Percentiles rank a stretch among this genome's conserved stretches.
These are phyloP conservation scores for Oxytorus armatus DNA, from an alignment of 2,888 invertebrate genomes.

Conservation along the genomic window DNA sequence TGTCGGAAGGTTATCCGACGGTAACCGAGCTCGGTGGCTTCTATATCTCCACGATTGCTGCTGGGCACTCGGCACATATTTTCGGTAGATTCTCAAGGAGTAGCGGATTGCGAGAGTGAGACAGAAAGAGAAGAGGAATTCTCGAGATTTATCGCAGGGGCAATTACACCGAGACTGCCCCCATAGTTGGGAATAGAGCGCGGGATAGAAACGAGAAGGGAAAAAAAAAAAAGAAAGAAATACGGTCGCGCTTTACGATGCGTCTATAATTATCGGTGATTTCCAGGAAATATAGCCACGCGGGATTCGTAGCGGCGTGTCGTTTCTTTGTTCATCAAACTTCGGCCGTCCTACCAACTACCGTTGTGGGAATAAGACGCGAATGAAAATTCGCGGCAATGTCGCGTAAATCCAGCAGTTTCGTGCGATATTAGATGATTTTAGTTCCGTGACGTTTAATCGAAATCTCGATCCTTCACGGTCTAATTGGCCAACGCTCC, in stretches of 20 bases:
- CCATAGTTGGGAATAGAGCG: slow-evolving; percentile 27
- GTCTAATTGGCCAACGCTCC: slow-evolving; percentile 61
- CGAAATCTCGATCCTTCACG: slow-evolving; percentile 54
- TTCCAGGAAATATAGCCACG: slow-evolving; percentile 67
- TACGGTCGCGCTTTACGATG: slow-evolving; percentile 63
- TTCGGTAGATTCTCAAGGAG: slow-evolving; percentile 55
- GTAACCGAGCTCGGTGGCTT: slow-evolving; percentile 47
- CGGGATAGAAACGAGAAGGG: slow-evolving; percentile 44
- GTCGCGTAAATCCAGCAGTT: slow-evolving; percentile 66
- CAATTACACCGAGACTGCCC: slow-evolving; percentile 58
- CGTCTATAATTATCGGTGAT: slow-evolving; percentile 73
- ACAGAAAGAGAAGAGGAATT: slow-evolving; percentile 44
- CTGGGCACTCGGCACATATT: slow-evolving; percentile 30
- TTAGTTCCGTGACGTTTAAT: slow-evolving; percentile 62
- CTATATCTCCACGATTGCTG: slow-evolving; percentile 30
- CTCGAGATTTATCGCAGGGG: slow-evolving; percentile 66
- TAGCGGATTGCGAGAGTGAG: slow-evolving; percentile 30
- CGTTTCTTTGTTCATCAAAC: slow-evolving; percentile 60
- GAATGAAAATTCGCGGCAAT: slow-evolving; percentile 16
- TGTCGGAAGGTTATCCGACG: slow-evolving; percentile 14
- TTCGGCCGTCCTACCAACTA: neutral
- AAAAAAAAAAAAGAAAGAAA: slow-evolving; percentile 22
- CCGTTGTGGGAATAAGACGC: slow-evolving; percentile 38
- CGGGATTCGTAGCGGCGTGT: slow-evolving; percentile 60
- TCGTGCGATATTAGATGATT: slow-evolving; percentile 45